Evolutionary conservation across 1,140 invertebrate species (phyloP).

Genomic region (Oscheius sp.): DNA sequence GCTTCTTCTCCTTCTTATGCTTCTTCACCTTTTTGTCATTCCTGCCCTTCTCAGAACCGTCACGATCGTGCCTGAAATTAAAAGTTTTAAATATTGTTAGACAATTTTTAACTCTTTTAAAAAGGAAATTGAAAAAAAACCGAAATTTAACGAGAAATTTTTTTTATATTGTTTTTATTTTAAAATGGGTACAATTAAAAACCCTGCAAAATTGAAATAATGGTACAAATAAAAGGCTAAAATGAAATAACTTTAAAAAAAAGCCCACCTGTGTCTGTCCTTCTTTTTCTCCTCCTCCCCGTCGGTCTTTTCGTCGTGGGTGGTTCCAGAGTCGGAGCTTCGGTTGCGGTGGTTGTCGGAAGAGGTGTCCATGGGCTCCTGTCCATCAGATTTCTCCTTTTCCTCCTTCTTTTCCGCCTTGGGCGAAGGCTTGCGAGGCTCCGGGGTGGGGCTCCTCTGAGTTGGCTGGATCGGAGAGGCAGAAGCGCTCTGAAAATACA

Average conservation of each 20-base stretch:
- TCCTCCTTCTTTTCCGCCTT: background rate
- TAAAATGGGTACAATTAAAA: background rate
- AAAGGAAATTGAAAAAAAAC: background rate
- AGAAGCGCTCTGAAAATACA: background rate
- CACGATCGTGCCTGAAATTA: too few species aligned
- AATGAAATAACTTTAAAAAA: too few species aligned
- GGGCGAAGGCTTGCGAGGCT: background rate
- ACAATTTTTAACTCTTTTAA: background rate
- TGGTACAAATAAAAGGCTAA: too few species aligned
- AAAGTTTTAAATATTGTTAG: too few species aligned
- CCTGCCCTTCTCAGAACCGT: constrained; percentile 17
- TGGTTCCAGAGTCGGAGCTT: background rate
- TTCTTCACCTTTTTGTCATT: constrained; percentile 37
- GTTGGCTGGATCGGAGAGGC: too few species aligned
- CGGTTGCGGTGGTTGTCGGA: background rate
- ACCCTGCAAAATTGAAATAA: background rate
- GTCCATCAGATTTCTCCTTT: background rate
- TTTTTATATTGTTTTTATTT: background rate
- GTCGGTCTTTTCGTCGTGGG: constrained; percentile 8
- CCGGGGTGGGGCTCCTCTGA: too few species aligned
- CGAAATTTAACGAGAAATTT: too few species aligned
- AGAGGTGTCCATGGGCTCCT: background rate
- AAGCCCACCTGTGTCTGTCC: constrained; percentile 12
- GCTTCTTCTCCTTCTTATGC: constrained; percentile 32
- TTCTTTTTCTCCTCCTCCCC: constrained; percentile 5